A percentile compares a stretch with the other conserved stretches of the same genome.
Evolutionary conservation across 2,888 invertebrate genomes (phyloP).

Genomic region (Phytoseiulus persimilis): DNA sequence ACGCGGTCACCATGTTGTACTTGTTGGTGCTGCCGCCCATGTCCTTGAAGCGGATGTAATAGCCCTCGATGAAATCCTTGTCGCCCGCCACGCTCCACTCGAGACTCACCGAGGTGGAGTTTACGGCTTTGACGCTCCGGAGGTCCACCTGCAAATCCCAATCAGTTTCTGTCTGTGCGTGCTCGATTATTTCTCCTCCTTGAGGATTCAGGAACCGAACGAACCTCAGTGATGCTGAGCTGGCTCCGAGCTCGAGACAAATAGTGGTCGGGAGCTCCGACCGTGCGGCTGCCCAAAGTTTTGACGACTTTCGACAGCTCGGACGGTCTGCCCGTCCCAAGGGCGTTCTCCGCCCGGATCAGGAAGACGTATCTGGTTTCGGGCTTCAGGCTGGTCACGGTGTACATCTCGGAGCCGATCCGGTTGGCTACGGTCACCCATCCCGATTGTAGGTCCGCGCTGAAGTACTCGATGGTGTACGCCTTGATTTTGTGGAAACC

Average conservation of each 20-base stretch:
- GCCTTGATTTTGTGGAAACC: constrained; percentile 24
- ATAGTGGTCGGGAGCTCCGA: constrained; percentile 36
- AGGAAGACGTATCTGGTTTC: constrained; percentile 76
- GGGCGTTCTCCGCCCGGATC: constrained; percentile 71
- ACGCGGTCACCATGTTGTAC: constrained; percentile 64
- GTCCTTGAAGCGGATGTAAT: constrained; percentile 70
- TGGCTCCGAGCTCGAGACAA: constrained; percentile 12
- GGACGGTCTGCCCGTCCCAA: constrained; percentile 74
- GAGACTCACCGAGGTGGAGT: constrained; percentile 17
- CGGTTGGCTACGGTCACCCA: constrained; percentile 53
- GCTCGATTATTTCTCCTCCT: no score
- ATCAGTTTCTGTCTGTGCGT: no score
- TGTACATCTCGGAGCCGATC: constrained; percentile 60
- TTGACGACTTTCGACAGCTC: constrained; percentile 61
- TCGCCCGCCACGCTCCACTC: constrained; percentile 47
- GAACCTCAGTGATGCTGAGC: constrained; percentile 34
- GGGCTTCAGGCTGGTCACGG: constrained; percentile 65
- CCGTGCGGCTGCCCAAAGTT: constrained; percentile 21
- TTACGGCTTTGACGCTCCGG: constrained; percentile 32
- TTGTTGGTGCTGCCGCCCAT: constrained; percentile 55
- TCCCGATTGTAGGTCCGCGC: constrained; percentile 64
- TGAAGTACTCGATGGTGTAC: constrained; percentile 48
- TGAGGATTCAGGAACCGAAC: no score
- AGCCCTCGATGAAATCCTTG: constrained; percentile 67
- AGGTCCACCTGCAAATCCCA: constrained; percentile 7